Percentiles rank a stretch among this genome's conserved stretches.
phyloP scores from a whole-genome alignment of 2,113 vertebrate species.

The Siphamia tubifer region DNA sequence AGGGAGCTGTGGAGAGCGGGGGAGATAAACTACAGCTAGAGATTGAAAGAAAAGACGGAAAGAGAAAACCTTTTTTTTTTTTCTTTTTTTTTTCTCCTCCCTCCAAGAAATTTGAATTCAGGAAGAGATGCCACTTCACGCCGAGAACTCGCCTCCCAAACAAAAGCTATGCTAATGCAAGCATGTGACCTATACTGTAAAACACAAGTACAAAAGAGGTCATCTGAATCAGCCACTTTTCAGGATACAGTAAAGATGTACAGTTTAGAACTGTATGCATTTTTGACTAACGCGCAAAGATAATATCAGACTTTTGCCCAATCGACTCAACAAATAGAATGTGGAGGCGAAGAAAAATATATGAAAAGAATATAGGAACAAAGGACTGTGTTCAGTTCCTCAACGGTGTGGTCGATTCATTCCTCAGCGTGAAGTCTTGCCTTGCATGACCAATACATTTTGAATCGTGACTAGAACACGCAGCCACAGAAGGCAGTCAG shows the following conservation, averaged over 20 bases:
- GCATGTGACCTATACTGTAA: background rate
- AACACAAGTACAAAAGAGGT: background rate
- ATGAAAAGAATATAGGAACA: background rate
- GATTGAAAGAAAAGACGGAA: background rate
- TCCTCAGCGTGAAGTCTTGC: background rate
- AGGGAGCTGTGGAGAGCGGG: background rate
- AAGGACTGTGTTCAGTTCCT: background rate
- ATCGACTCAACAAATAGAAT: background rate
- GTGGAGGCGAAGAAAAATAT: background rate
- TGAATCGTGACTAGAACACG: background rate
- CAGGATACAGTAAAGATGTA: background rate
- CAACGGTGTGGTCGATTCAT: background rate
- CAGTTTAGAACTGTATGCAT: background rate
- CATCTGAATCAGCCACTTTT: background rate
- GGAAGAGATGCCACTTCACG: background rate
- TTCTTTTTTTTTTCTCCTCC: too few relatives aligned
- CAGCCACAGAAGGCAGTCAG: background rate
- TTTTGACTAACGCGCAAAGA: background rate
- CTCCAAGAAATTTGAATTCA: slow-evolving; percentile 1
- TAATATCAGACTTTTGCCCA: background rate
- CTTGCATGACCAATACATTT: background rate
- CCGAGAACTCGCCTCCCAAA: background rate
- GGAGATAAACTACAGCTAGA: background rate
- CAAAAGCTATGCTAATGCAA: background rate
- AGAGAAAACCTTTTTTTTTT: slow-evolving; percentile 1